Evolutionary conservation across 2,888 invertebrate species (phyloP).

Genomic region (Brenthis hecate): DNA sequence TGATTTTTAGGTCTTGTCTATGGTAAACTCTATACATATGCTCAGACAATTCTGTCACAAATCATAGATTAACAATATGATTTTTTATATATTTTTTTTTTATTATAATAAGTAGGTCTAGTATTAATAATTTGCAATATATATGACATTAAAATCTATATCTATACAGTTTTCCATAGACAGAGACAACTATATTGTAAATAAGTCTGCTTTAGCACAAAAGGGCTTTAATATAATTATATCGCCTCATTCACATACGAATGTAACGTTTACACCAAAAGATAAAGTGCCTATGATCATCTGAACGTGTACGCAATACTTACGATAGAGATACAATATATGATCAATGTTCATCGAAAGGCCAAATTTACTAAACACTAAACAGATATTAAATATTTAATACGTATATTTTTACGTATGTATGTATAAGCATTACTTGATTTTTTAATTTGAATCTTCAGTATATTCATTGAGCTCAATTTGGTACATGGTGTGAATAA

Average conservation of each 20-base stretch:
- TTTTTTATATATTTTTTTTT: background rate
- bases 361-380: background rate
- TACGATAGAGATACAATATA: background rate
- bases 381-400: background rate
- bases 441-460: no score
- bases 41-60: no score
- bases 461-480: no score
- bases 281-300: conserved; percentile 22
- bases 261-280: conserved; percentile 25
- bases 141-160: no score
- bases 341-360: background rate
- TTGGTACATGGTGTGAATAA: no score
- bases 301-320: conserved; percentile 14
- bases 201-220: conserved; percentile 31
- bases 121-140: no score
- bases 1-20: conserved; percentile 16
- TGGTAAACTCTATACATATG: conserved; percentile 1
- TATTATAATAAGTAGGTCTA: background rate
- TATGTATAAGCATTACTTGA: no score
- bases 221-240: conserved; percentile 28
- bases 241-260: conserved; percentile 19
- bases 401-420: background rate
- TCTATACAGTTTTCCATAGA: conserved; percentile 10
- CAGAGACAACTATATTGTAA: conserved; percentile 16
- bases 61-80: background rate